Base-by-base conservation (phyloP, 2,797 vertebrate genomes). In the Pampus argenteus region DNA sequence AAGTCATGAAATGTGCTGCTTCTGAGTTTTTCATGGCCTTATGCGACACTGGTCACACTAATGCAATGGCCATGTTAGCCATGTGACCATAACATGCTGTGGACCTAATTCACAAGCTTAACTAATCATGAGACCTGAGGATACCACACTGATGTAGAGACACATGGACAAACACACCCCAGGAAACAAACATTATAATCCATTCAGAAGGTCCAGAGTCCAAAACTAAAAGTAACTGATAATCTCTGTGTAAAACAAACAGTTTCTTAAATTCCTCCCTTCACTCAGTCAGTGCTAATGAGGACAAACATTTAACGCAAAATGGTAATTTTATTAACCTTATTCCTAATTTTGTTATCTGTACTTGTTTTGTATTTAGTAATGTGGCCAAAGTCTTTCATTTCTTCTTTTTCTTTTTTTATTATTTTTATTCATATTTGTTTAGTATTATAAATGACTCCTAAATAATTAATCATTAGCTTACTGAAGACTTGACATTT, bases 51-150 rank as follows among this genome's bases (percentile, higher is more conserved):
- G 9, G 40, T 56, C 52, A 61, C 20, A 42, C 34, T 59, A 36
- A 44, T 29, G 28, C 68, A 38, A 66, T 11, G 11, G 20, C 9
- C 6, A 8, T 1, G 48, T 72, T 60, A 65, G 45, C 52, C 25
- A 3, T 8, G 34, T 11, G 65, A 40, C 23, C 60, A 18, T 51
- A 42, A 66, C 52, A 55, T 0, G 3, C 34, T 23, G 18, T 56
- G 5, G 42, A 63, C 48, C 23, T 60, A 76, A 88, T 60, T 36
- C 50, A 62, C 0, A 0, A 71, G 71, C 51, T 88, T 83, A 83
- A 59, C 63, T 40, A 72, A 69, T 71, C 81, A 86, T 86, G 74
- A 87, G 86, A 88, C 48, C 63, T 5, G 9, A 74, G 14, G 47
- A 71, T 44, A 69, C 55, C 18, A 8, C 47, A 66, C 31, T 51